A percentile compares a stretch with the other conserved stretches of the same genome.
These are phyloP conservation scores for Oeneis ivallda DNA, from an alignment of 2,888 invertebrate genomes.

Conservation along the genomic window DNA sequence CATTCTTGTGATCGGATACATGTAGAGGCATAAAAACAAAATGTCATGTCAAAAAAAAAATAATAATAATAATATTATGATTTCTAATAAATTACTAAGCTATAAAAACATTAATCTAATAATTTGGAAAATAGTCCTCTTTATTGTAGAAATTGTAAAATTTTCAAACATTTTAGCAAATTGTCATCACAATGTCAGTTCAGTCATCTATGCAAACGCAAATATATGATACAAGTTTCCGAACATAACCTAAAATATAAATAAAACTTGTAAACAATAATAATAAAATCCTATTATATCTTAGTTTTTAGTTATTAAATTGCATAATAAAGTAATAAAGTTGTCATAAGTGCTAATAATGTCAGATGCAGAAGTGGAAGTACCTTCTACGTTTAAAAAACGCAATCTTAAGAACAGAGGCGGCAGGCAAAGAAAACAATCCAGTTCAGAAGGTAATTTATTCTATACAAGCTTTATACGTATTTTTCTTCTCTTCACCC, in stretches of 20 bases:
- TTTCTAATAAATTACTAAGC: too few species aligned
- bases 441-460: slow-evolving; percentile 80
- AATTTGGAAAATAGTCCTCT: too few species aligned
- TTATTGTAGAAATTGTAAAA: too few species aligned
- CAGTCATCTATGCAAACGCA: too few species aligned
- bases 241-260: slow-evolving; percentile 27
- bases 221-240: slow-evolving; percentile 22
- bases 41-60: too few species aligned
- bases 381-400: slow-evolving; percentile 83
- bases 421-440: slow-evolving; percentile 83
- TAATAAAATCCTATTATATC: not conserved
- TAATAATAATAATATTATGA: too few species aligned
- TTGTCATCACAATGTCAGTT: not conserved
- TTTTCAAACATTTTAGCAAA: too few species aligned
- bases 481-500: not conserved
- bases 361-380: slow-evolving; percentile 67
- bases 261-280: slow-evolving; percentile 19
- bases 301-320: not conserved
- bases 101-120: too few species aligned
- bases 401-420: slow-evolving; percentile 82
- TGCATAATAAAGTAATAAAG: not conserved
- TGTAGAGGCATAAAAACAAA: not conserved
- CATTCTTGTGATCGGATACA: not conserved
- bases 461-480: not conserved
- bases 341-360: slow-evolving; percentile 42